Base-by-base conservation (phyloP, 2,888 invertebrate genomes). In the Pseudococcus viburni region DNA sequence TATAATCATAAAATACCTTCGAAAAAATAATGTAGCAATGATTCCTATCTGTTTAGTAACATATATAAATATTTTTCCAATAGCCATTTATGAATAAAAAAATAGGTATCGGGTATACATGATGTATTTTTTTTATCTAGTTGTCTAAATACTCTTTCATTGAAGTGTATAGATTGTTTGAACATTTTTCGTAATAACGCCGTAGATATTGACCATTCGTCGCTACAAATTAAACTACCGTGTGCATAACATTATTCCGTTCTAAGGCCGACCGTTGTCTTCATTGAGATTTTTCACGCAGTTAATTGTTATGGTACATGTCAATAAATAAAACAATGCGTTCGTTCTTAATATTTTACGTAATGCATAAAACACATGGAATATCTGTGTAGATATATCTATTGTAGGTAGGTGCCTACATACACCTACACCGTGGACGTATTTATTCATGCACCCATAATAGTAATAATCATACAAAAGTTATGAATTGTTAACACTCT, bases 341-440 rank as follows among this genome's bases (percentile, higher is more conserved):
- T 39, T 77, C 4, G 33, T 26, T 77, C 77, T 22, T 39, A 26
- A 15, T 39, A 39, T 77, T 39, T 77, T 77, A 77, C 33, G 77
- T 77, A 77, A 77, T 77, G 39, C 77, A 77, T 26, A 26, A 77
- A 77, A 77, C 39, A 77, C 26, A 77, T 77, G 22, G 77, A 77
- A 33, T 73, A 33, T 46, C 12, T 51, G 51, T 15, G 5, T 51
- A 51, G 17, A 17, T 51, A 46, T 46, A 17, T 15, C 17, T 15
- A 51, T 15, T 46, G 4, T 46, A 17, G 51, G 51, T 51, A 12
- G 8, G 46, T 33, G 26, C 26, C 26, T 33, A 33, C 26, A 33
- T 1, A 33, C 26, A 12, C 17, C 51, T 51, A 51, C 17, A 51
- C 51, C 22, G 19, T 22, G 1, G 17, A 15, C 68, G 19, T 68